Conservation (phyloP, 2,888 invertebrate genomes). For the Meta bourneti region DNA sequence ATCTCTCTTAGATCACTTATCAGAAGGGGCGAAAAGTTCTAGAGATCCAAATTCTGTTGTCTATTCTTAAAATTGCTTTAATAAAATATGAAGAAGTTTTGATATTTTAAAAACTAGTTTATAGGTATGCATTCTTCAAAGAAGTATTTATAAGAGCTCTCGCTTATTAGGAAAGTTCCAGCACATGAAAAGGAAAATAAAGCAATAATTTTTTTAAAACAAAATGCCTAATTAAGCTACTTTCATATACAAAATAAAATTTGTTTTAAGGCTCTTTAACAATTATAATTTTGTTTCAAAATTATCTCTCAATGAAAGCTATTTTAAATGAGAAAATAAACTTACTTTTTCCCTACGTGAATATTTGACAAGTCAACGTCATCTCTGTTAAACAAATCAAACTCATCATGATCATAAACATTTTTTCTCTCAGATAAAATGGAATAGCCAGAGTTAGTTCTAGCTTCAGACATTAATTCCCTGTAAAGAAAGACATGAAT, state of each 20-base stretch:
- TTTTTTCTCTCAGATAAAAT: conserved; percentile 83
- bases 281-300: too few relatives aligned
- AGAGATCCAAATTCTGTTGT: too few relatives aligned
- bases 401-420: conserved; percentile 88
- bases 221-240: background rate
- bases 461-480: background rate
- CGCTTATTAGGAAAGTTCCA: background rate
- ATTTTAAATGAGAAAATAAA: background rate
- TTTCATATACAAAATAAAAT: background rate
- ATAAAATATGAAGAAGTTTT: too few relatives aligned
- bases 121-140: too few relatives aligned
- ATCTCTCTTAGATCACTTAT: too few relatives aligned
- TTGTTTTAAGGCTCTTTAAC: background rate
- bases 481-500: background rate
- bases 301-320: too few relatives aligned
- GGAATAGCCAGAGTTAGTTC: conserved; percentile 11
- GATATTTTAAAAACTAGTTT: too few relatives aligned
- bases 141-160: too few relatives aligned
- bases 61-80: too few relatives aligned
- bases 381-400: conserved; percentile 87
- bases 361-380: conserved; percentile 83
- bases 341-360: conserved; percentile 83
- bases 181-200: background rate
- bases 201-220: background rate
- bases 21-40: too few relatives aligned